A percentile compares a stretch with the other conserved stretches of the same genome.
Conservation (phyloP, 2,888 invertebrate species). For the Euclidia mi region DNA sequence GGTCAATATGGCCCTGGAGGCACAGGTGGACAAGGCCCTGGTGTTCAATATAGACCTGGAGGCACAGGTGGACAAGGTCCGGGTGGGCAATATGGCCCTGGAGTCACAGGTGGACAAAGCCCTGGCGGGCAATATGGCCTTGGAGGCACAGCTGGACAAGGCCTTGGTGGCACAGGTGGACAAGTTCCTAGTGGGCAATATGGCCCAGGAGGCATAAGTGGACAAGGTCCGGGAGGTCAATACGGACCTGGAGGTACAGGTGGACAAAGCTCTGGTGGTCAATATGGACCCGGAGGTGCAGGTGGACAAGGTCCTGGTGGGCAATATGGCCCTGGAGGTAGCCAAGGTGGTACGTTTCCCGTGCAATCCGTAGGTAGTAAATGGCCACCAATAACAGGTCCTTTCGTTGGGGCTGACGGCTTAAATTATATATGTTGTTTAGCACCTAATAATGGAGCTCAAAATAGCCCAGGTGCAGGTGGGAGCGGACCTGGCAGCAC, state of each 20-base stretch:
- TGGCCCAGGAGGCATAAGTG: conserved; percentile 2
- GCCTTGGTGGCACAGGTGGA: conserved; percentile 15
- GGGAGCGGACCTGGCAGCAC: conserved; percentile 22
- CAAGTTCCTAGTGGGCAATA: conserved; percentile 20
- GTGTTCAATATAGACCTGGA: conserved; percentile 23
- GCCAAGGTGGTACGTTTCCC: too few species aligned
- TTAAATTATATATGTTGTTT: too few species aligned
- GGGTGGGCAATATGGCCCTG: conserved; percentile 32
- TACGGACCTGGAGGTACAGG: background rate
- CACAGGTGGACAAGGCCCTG: conserved; percentile 13
- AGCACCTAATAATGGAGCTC: too few species aligned
- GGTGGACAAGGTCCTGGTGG: background rate
- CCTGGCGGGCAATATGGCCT: conserved; percentile 33
- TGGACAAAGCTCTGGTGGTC: background rate
- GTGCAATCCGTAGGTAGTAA: too few species aligned
- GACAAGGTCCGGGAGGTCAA: background rate
- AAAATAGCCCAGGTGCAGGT: conserved; percentile 17
- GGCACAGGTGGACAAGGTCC: conserved; percentile 28
- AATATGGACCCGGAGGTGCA: conserved; percentile 12
- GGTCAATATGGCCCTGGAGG: conserved; percentile 20
- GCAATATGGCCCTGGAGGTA: conserved; percentile 5
- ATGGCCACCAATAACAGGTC: too few species aligned
- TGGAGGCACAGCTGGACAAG: conserved; percentile 18
- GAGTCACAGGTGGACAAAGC: background rate
- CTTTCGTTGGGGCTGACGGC: too few species aligned